Base-by-base conservation (phyloP, 2,888 invertebrate genomes). In the Temnothorax ravouxi region DNA sequence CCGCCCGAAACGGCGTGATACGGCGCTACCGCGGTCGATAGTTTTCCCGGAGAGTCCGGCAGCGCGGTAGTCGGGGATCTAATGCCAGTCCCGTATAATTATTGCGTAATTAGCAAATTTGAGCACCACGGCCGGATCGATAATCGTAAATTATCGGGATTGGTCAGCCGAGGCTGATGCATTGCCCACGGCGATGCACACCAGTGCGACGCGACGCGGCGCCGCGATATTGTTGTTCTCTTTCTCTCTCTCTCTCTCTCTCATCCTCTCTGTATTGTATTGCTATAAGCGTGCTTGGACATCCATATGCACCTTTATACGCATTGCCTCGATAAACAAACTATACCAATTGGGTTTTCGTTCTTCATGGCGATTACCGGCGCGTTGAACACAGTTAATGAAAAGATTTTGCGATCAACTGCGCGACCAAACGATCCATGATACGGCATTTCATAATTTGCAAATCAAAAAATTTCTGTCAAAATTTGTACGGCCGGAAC, bases 61-160 rank as follows among this genome's bases (percentile, higher is more conserved):
- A 25, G 67, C 72, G 50, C 76, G 76, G 84, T 79, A 85, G 84
- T 84, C 86, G 79, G 84, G 86, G 86, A 90, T 92, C 92, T 92
- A 93, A 93, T 91, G 92, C 91, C 91, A 92, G 90, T 91, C 59
- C 47, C 91, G 93, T 92, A 93, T 93, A 93, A 93, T 94, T 93
- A 94, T 93, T 93, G 92, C 91, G 93, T 93, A 93, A 94, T 94
- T 94, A 94, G 93, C 93, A 92, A 94, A 94, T 94, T 94, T 92
- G 92, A 92, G 91, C 92, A 90, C 90, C 91, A 89, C 90, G 90
- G 87, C 80, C 88, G 87, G 89, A 88, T 90, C 91, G 89, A 90
- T 93, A 92, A 93, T 92, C 92, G 92, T 91, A 91, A 91, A 91
- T 91, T 93, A 93, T 93, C 91, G 92, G 92, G 88, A 93, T 91